Percentiles rank a stretch among this genome's conserved stretches.
Evolutionary conservation across 2,888 invertebrate species (phyloP).

Genomic region (Lagria hirta): DNA sequence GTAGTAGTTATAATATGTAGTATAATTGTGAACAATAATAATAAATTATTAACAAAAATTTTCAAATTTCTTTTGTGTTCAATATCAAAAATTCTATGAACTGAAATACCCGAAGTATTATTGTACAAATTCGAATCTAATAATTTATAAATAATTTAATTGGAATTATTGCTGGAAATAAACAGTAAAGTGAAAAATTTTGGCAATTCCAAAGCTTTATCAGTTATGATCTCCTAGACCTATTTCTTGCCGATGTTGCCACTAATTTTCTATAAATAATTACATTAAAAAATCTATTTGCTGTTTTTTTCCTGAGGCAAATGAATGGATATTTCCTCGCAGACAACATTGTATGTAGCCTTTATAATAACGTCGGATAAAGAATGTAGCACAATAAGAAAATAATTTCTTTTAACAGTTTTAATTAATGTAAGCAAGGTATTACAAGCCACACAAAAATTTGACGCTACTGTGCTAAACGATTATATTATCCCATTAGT

Average conservation of each 20-base stretch:
- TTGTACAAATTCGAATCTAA: no score
- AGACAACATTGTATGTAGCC: constrained; percentile 3
- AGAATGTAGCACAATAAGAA: constrained; percentile 11
- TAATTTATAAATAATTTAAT: no score
- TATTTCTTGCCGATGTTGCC: constrained; percentile 10
- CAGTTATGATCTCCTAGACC: no score
- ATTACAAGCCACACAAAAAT: constrained; percentile 25
- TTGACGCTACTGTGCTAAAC: constrained; percentile 33
- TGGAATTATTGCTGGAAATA: no score
- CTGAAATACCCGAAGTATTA: no score
- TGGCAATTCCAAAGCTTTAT: no score
- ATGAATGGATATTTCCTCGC: constrained; percentile 13
- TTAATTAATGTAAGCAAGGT: constrained; percentile 20
- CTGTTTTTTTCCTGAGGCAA: constrained; percentile 5
- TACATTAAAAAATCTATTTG: constrained; percentile 15
- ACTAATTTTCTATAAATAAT: constrained; percentile 12
- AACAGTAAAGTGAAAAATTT: no score
- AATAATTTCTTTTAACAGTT: constrained; percentile 11
- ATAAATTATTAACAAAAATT: no score
- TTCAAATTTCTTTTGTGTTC: no score
- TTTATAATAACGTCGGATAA: constrained; percentile 2
- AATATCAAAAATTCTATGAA: no score
- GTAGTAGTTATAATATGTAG: no score
- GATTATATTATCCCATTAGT: constrained; percentile 34
- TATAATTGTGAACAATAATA: no score